phyloP scores from a whole-genome alignment of 2,113 vertebrate species.

The Junco hyemalis region DNA sequence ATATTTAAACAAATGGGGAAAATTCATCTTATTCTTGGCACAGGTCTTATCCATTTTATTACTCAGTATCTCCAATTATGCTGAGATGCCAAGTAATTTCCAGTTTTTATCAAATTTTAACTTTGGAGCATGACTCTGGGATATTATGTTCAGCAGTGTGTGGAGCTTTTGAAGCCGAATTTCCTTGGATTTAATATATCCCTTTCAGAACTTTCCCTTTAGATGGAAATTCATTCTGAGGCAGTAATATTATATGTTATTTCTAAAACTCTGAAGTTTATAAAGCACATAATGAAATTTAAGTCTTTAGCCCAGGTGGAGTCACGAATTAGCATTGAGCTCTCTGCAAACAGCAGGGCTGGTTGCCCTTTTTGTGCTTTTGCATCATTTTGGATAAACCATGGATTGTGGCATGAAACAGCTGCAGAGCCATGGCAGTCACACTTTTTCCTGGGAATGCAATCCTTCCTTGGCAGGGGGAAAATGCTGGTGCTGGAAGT shows the following conservation, averaged over 20 bases:
- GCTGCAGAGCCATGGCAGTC: conserved; percentile 2
- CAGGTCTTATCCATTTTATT: conserved; percentile 14
- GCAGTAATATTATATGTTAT: conserved; percentile 66
- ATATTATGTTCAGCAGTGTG: conserved; percentile 31
- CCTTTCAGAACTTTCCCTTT: conserved; percentile 47
- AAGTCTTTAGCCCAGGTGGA: conserved; percentile 69
- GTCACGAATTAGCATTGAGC: conserved; percentile 49
- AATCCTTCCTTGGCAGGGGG: not conserved
- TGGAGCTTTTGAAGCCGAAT: conserved; percentile 48
- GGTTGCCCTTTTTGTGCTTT: conserved; percentile 4
- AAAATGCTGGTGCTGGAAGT: not conserved
- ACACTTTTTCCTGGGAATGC: conserved; percentile 1
- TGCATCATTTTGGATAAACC: conserved; percentile 26
- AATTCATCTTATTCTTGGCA: conserved; percentile 33
- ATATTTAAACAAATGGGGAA: conserved; percentile 13
- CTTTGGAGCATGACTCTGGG: conserved; percentile 34
- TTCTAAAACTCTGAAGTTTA: conserved; percentile 68
- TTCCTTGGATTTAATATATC: conserved; percentile 47
- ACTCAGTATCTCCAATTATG: conserved; percentile 11
- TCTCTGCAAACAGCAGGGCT: conserved; percentile 11
- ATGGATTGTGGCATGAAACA: conserved; percentile 6
- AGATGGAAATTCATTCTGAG: conserved; percentile 64
- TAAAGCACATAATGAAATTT: conserved; percentile 73
- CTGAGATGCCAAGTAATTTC: conserved; percentile 56
- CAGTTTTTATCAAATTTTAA: conserved; percentile 60